Conservation (phyloP, 2,797 vertebrate species). For the Bradypodion pumilum region DNA sequence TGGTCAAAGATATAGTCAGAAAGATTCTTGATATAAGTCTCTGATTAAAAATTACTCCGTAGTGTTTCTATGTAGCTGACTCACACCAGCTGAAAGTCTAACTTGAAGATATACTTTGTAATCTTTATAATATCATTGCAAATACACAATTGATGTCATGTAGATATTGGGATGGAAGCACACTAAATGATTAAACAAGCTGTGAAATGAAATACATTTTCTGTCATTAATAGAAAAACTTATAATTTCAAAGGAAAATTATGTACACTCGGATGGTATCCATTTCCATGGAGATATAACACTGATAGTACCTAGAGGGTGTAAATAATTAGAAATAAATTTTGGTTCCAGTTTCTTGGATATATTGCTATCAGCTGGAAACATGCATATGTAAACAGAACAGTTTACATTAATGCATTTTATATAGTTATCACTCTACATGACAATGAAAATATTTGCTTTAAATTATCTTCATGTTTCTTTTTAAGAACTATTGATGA, state of each 20-base stretch:
- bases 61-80: not conserved
- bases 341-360: not conserved
- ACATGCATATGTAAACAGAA: not conserved
- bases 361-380: not conserved
- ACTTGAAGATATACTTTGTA: not conserved
- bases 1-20: not conserved
- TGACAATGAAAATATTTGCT: not conserved
- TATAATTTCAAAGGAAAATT: not conserved
- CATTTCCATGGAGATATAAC: not conserved
- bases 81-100: not conserved
- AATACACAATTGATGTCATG: not conserved
- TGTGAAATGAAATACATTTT: not conserved
- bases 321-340: conserved; percentile 17
- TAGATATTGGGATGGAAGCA: not conserved
- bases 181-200: not conserved
- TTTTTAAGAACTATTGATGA: not conserved
- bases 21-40: not conserved
- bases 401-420: not conserved
- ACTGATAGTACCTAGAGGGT: not conserved
- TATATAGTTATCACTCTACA: not conserved
- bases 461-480: not conserved
- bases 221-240: not conserved
- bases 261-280: not conserved
- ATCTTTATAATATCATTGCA: not conserved
- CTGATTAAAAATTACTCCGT: not conserved